These are phyloP conservation scores for Myoxocephalus aenaeus DNA, from an alignment of 2,797 vertebrate species.

Conservation along the genomic window DNA sequence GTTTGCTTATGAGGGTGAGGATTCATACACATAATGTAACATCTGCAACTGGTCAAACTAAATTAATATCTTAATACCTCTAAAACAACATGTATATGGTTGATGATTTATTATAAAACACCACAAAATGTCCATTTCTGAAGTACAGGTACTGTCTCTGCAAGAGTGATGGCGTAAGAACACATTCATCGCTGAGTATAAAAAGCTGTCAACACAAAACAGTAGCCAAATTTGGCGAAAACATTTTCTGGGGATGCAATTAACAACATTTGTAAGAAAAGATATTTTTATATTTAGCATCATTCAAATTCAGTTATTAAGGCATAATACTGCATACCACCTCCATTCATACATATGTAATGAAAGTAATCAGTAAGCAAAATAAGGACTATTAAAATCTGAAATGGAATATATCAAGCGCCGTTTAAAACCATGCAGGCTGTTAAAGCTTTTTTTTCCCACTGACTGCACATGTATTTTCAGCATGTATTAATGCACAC, in stretches of 20 bases:
- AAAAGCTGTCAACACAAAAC: background rate
- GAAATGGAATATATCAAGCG: slow-evolving; percentile 33
- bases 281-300: background rate
- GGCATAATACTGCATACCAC: background rate
- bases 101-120: background rate
- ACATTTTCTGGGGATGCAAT: background rate
- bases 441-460: slow-evolving; percentile 17
- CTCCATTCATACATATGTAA: slow-evolving; percentile 20
- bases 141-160: background rate
- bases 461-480: slow-evolving; percentile 9
- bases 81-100: background rate
- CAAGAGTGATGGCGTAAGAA: background rate
- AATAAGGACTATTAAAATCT: slow-evolving; percentile 35
- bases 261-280: background rate
- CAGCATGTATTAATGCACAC: slow-evolving; percentile 5
- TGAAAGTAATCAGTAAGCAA: slow-evolving; percentile 27
- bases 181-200: background rate
- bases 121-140: background rate
- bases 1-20: background rate
- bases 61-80: background rate
- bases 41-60: background rate
- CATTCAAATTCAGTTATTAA: background rate
- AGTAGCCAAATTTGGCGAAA: background rate
- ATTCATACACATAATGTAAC: background rate
- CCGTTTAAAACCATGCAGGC: slow-evolving; percentile 5